Percentiles rank a stretch among this genome's conserved stretches.
These are phyloP conservation scores for Zophobas morio DNA, from an alignment of 1,140 invertebrate genomes.

Conservation along the genomic window DNA sequence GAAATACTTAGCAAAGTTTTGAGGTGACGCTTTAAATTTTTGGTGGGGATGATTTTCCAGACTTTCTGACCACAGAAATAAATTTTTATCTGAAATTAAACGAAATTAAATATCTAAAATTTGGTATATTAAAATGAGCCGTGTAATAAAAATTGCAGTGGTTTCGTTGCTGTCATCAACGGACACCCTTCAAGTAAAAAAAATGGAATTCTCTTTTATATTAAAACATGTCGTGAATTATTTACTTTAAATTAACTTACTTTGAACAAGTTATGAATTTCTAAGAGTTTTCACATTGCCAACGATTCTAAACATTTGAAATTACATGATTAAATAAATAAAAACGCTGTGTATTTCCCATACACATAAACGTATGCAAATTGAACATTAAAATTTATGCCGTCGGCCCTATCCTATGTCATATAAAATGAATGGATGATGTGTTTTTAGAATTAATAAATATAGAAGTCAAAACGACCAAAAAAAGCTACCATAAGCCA, in stretches of 20 bases:
- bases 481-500: neutral
- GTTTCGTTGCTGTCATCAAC: too few relatives aligned
- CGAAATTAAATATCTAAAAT: too few relatives aligned
- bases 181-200: too few relatives aligned
- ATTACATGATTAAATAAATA: constrained; percentile 32
- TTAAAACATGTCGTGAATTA: constrained; percentile 14
- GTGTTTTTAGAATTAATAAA: neutral
- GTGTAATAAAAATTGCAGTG: too few relatives aligned
- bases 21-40: too few relatives aligned
- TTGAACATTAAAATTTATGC: constrained; percentile 32
- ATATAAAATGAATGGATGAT: neutral
- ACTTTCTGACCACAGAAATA: too few relatives aligned
- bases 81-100: too few relatives aligned
- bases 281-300: constrained; percentile 9
- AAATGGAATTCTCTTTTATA: neutral
- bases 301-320: neutral
- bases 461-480: neutral
- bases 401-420: neutral
- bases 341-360: constrained; percentile 20
- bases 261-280: constrained; percentile 15
- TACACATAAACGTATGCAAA: constrained; percentile 5
- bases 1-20: too few relatives aligned
- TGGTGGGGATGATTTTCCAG: too few relatives aligned
- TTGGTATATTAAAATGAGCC: too few relatives aligned
- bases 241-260: constrained; percentile 1